Conservation (phyloP, 1,140 invertebrate genomes). For the Charaxes varanes region DNA sequence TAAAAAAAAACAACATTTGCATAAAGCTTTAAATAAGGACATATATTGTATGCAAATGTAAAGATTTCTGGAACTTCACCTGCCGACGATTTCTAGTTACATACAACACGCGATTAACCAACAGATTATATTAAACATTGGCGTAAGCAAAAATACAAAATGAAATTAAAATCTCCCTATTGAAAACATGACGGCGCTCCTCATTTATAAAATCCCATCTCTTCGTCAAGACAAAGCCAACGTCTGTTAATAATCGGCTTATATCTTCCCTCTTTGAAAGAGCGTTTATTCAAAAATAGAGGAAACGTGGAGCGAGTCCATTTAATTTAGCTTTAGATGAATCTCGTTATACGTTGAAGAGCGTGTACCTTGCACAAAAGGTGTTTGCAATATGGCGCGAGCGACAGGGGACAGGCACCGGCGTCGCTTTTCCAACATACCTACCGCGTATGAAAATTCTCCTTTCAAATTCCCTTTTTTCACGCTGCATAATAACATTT, state of each 20-base stretch:
- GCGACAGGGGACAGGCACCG: not conserved
- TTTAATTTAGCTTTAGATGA: slow-evolving; percentile 35
- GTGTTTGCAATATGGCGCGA: not conserved
- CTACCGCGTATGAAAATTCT: too few species aligned
- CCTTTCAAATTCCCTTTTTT: too few species aligned
- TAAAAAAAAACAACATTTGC: too few species aligned
- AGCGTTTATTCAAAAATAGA: slow-evolving; percentile 30
- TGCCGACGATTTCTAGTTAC: too few species aligned
- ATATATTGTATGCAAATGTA: too few species aligned
- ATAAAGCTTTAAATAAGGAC: too few species aligned
- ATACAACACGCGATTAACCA: too few species aligned
- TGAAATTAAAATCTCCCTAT: slow-evolving; percentile 1
- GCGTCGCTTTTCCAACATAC: too few species aligned
- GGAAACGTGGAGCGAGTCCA: slow-evolving; percentile 25
- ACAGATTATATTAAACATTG: too few species aligned
- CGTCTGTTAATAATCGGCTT: slow-evolving; percentile 51
- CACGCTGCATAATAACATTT: too few species aligned
- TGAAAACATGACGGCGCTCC: slow-evolving; percentile 15
- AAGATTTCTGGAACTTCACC: too few species aligned
- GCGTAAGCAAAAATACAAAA: slow-evolving; percentile 4
- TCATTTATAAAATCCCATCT: slow-evolving; percentile 38
- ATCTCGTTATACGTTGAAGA: slow-evolving; percentile 21
- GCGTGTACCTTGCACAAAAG: slow-evolving; percentile 1
- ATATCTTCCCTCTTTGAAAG: slow-evolving; percentile 35
- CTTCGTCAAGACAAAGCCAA: slow-evolving; percentile 30